Evolutionary conservation across 2,113 vertebrate species (phyloP), one percentile per base, ranked within the genome.

Genomic region (Pitta sordida): DNA sequence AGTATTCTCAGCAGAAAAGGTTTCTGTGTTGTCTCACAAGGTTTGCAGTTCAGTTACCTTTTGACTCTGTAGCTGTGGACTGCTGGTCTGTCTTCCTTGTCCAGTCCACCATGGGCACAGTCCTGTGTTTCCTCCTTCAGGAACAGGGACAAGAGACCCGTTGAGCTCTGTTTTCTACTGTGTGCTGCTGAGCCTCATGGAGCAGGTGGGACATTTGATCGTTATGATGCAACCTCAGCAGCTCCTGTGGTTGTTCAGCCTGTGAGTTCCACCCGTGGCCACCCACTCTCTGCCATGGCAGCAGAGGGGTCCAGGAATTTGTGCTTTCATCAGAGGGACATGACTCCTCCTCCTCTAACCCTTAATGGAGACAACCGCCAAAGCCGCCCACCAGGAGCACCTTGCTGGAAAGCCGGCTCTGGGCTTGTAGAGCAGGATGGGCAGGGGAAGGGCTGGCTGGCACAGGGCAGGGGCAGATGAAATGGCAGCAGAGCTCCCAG

Each of bases 361-460:
- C 62, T 17, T 3, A 43, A 18, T 0, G 1, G 11, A 10, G 24
- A 81, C 24, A 36, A 7, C 36, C 0, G 1, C 34, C 53, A 46
- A 34, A 68, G 69, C 36, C 58, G 55, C n/a, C 44, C 24, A 18
- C 6, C 3, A 24, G 56, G 18, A 69, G 27, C 36, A 41, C 3
- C 41, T 23, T 3, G 10, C 29, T 0, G 0, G 36, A 76, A 30
- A 69, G 58, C 15, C 0, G 0, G 15, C 64, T 59, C 46, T 24
- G 74, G 60, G 46, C 62, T 55, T 6, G 34, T 21, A 6, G 70
- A 41, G 87, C 82, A 64, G 62, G 58, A 49, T 4, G 13, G 63
- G 56, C 86, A 68, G 83, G 46, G 63, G 18, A 52, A 74, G 79
- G 17, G 44, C 56, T 75, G 52, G 63, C 49, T 83, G 49, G 44